Percentiles rank a stretch among this genome's conserved stretches.
These are phyloP conservation scores for Hemaris fuciformis DNA, from an alignment of 2,888 invertebrate genomes.

Conservation along the genomic window DNA sequence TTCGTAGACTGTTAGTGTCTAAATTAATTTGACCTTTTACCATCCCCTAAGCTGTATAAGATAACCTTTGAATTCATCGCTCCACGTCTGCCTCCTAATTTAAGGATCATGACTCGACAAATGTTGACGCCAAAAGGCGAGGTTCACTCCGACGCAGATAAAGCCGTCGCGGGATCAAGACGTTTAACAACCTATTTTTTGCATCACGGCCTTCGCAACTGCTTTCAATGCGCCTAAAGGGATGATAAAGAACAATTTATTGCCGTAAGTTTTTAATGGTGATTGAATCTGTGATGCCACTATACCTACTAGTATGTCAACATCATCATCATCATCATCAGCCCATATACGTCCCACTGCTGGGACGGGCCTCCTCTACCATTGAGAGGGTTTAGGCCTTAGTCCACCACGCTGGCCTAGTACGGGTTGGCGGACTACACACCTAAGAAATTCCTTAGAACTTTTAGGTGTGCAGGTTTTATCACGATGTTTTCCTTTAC, in stretches of 20 bases:
- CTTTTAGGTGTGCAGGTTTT: too few species aligned
- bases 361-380: too few species aligned
- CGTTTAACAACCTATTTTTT: conserved; percentile 60
- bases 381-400: too few species aligned
- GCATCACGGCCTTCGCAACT: conserved; percentile 37
- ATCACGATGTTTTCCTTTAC: too few species aligned
- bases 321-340: too few species aligned
- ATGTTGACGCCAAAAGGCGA: conserved; percentile 48
- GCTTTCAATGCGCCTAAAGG: conserved; percentile 18
- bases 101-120: conserved; percentile 55
- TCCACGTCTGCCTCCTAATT: conserved; percentile 34
- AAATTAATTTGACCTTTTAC: neutral
- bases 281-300: too few species aligned
- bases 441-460: too few species aligned
- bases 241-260: conserved; percentile 14
- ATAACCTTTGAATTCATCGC: conserved; percentile 15
- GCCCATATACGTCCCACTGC: too few species aligned
- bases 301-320: too few species aligned
- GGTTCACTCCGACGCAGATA: conserved; percentile 35
- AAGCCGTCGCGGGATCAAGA: conserved; percentile 56
- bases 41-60: neutral
- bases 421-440: too few species aligned
- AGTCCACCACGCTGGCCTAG: too few species aligned
- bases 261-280: conserved; percentile 14
- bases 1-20: neutral